Percentiles rank a stretch among this genome's conserved stretches.
Evolutionary conservation across 2,113 vertebrate genomes (phyloP).

Genomic region (Serinus canaria): DNA sequence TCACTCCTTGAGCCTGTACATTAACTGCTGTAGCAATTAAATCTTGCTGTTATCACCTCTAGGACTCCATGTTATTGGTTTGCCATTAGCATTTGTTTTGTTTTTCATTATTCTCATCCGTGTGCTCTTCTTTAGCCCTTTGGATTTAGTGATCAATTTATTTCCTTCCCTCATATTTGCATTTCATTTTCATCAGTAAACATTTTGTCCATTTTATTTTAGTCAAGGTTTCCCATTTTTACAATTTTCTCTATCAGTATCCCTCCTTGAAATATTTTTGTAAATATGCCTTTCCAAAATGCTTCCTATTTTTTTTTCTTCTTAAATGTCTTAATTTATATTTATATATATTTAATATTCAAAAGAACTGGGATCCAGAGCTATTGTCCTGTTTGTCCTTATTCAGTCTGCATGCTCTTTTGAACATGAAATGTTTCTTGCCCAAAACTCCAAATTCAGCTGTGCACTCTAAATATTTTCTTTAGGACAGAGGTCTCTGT

Average conservation of each 20-base stretch:
- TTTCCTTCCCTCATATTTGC: not conserved
- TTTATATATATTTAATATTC: not conserved
- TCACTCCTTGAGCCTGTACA: not conserved
- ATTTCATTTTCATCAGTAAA: not conserved
- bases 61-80: not conserved
- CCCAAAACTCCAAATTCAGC: not conserved
- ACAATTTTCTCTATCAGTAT: not conserved
- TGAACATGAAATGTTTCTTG: not conserved
- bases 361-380: not conserved
- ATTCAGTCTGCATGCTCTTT: not conserved
- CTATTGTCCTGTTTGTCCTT: not conserved
- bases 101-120: not conserved
- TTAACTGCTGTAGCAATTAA: not conserved
- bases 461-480: not conserved
- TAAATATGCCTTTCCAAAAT: not conserved
- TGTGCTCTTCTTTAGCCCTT: constrained; percentile 20
- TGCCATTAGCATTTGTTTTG: not conserved
- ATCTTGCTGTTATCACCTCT: not conserved
- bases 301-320: not conserved
- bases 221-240: not conserved
- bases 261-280: not conserved
- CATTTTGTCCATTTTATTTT: not conserved
- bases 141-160: not conserved
- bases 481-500: fast-evolving
- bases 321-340: not conserved